These are phyloP conservation scores for Pteromalus puparum DNA, from an alignment of 1,140 invertebrate species.

Conservation along the genomic window DNA sequence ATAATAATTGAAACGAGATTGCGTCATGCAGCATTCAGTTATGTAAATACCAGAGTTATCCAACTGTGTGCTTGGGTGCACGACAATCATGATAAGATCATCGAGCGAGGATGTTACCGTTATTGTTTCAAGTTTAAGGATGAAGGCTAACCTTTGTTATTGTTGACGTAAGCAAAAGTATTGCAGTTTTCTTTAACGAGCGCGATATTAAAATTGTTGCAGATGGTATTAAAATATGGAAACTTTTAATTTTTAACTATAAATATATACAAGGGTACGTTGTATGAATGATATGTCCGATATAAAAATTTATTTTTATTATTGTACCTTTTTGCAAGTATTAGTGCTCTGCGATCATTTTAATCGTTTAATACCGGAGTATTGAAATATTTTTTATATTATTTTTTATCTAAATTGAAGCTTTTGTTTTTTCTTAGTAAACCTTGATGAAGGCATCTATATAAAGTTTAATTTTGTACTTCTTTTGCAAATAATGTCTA, in stretches of 20 bases:
- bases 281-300: neutral
- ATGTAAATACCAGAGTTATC: constrained; percentile 43
- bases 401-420: constrained; percentile 38
- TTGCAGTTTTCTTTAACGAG: constrained; percentile 44
- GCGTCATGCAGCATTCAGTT: constrained; percentile 28
- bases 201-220: constrained; percentile 9
- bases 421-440: constrained; percentile 39
- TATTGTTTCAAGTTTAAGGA: constrained; percentile 46
- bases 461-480: constrained; percentile 38
- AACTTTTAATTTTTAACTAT: constrained; percentile 22
- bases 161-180: constrained; percentile 44
- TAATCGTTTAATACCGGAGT: constrained; percentile 33
- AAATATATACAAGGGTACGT: constrained; percentile 16
- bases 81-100: constrained; percentile 47
- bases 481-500: constrained; percentile 35
- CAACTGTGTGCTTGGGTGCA: constrained; percentile 38
- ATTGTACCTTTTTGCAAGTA: constrained; percentile 46
- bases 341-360: constrained; percentile 40
- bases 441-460: constrained; percentile 28
- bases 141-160: constrained; percentile 50
- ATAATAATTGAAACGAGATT: constrained; percentile 61
- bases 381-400: constrained; percentile 48
- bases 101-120: constrained; percentile 45
- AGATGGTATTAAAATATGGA: constrained; percentile 16
- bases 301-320: constrained; percentile 37